Percentiles rank a stretch among this genome's conserved stretches.
phyloP scores from a whole-genome alignment of 2,797 vertebrate species.

The Scarus forsteni region DNA sequence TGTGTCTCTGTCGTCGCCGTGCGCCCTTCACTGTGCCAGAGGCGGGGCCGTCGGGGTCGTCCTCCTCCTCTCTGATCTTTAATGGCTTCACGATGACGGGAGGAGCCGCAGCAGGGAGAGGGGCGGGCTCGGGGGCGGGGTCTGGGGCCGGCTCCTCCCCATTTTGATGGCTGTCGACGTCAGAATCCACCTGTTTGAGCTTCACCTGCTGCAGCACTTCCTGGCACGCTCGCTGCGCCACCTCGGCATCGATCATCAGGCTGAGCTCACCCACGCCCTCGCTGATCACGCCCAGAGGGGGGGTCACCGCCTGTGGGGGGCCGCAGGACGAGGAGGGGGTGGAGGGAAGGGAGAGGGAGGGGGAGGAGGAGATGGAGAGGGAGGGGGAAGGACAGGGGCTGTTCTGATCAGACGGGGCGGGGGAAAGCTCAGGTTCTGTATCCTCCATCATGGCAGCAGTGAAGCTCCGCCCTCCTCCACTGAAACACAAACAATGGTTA shows the following conservation, averaged over 20 bases:
- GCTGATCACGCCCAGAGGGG: slow-evolving; percentile 87
- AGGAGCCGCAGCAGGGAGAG: background rate
- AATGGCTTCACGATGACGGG: slow-evolving; percentile 1
- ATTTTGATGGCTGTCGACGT: background rate
- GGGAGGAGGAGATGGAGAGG: slow-evolving; percentile 79
- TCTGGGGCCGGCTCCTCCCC: rapidly evolving
- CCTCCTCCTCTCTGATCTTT: slow-evolving; percentile 82
- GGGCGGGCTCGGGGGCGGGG: background rate
- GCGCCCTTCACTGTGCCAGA: slow-evolving; percentile 79
- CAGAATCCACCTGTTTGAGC: slow-evolving; percentile 72
- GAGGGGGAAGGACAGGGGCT: slow-evolving; percentile 74
- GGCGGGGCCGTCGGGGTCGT: slow-evolving; percentile 31
- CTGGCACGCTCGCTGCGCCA: slow-evolving; percentile 92
- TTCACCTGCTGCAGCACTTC: slow-evolving; percentile 94
- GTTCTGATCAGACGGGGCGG: slow-evolving; percentile 66
- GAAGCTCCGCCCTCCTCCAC: slow-evolving; percentile 60
- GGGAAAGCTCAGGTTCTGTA: slow-evolving; percentile 60
- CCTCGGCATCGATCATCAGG: slow-evolving; percentile 91
- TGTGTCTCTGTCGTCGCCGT: slow-evolving; percentile 88
- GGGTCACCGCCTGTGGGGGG: slow-evolving; percentile 69
- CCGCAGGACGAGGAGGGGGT: slow-evolving; percentile 76
- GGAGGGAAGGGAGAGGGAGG: slow-evolving; percentile 84
- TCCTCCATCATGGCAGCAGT: slow-evolving; percentile 78
- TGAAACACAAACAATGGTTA: slow-evolving; percentile 19
- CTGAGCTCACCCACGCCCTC: slow-evolving; percentile 89